phyloP scores from a whole-genome alignment of 2,888 invertebrate genomes.

The Copidosoma aretas region DNA sequence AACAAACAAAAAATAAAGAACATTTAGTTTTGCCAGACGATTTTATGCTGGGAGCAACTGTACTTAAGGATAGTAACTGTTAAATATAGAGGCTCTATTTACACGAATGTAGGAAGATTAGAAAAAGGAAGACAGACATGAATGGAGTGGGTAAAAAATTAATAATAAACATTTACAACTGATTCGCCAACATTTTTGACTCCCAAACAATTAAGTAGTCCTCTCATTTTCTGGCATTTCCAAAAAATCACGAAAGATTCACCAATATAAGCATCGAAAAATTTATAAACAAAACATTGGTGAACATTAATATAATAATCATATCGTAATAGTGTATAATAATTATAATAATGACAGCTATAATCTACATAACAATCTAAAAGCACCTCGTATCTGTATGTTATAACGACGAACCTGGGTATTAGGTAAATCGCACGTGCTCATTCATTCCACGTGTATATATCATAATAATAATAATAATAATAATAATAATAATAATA shows the following conservation, averaged over 20 bases:
- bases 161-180: slow-evolving; percentile 31
- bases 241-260: slow-evolving; percentile 14
- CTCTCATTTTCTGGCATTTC: slow-evolving; percentile 2
- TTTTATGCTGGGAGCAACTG: slow-evolving; percentile 45
- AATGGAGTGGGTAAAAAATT: slow-evolving; percentile 18
- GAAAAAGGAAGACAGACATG: too few relatives aligned
- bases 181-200: slow-evolving; percentile 39
- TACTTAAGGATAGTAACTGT: slow-evolving; percentile 36
- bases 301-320: slow-evolving; percentile 40
- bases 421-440: slow-evolving; percentile 26
- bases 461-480: too few relatives aligned
- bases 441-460: slow-evolving; percentile 2
- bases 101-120: slow-evolving; percentile 45
- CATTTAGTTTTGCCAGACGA: slow-evolving; percentile 34
- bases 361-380: slow-evolving; percentile 58
- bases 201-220: slow-evolving; percentile 12
- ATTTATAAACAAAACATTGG: slow-evolving; percentile 32
- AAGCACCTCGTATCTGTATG: slow-evolving; percentile 54
- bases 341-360: slow-evolving; percentile 45
- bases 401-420: slow-evolving; percentile 37
- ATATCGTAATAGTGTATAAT: slow-evolving; percentile 46
- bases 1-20: slow-evolving; percentile 41
- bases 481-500: too few relatives aligned
- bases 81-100: slow-evolving; percentile 48
- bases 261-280: slow-evolving; percentile 26